Evolutionary conservation across 2,113 vertebrate genomes (phyloP).

Genomic region (Athene cunicularia): DNA sequence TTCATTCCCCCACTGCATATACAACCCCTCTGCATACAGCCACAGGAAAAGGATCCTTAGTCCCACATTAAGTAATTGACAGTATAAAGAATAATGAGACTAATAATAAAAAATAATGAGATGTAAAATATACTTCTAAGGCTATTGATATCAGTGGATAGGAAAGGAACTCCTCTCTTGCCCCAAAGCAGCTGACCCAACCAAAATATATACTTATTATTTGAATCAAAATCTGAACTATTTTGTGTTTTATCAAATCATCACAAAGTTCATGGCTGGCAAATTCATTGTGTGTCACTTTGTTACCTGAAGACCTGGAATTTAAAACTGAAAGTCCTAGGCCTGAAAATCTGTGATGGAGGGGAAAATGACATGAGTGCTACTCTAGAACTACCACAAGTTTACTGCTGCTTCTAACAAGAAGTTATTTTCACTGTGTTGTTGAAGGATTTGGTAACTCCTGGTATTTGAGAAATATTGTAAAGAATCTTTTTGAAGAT

Average conservation of each 20-base stretch:
- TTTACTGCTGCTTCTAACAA: not conserved
- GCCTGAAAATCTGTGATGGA: not conserved
- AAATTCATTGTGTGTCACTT: not conserved
- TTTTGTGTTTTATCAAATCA: not conserved
- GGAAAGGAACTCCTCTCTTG: not conserved
- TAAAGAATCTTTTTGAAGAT: not conserved
- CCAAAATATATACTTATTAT: not conserved
- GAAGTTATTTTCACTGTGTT: not conserved
- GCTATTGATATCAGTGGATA: not conserved
- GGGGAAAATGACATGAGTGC: accelerated
- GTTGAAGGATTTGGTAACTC: not conserved
- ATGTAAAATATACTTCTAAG: not conserved
- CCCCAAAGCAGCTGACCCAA: not conserved
- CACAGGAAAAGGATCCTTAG: not conserved
- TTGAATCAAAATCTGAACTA: not conserved
- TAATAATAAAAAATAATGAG: not conserved
- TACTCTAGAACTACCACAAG: not conserved
- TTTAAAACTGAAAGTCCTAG: not conserved
- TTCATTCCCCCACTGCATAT: not conserved
- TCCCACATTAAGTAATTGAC: not conserved
- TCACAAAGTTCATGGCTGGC: not conserved
- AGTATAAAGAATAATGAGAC: not conserved
- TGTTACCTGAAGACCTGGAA: not conserved
- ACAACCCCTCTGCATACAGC: not conserved
- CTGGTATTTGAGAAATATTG: not conserved